A percentile compares a stretch with the other conserved stretches of the same genome.
phyloP scores from a whole-genome alignment of 1,140 invertebrate species.

The Apis laboriosa region DNA sequence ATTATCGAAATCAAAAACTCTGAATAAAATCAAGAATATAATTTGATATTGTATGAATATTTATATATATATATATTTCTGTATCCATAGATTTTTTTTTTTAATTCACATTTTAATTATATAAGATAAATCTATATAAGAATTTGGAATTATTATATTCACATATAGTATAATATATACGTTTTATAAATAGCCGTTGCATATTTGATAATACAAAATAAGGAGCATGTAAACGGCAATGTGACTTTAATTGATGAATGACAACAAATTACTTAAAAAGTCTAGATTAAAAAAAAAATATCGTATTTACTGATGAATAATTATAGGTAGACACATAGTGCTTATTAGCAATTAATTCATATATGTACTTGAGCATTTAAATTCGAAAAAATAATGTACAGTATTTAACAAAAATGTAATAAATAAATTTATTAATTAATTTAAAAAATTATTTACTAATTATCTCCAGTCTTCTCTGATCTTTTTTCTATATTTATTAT shows the following conservation, averaged over 20 bases:
- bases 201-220: conserved; percentile 27
- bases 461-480: too few relatives aligned
- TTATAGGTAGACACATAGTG: conserved; percentile 59
- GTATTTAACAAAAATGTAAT: conserved; percentile 76
- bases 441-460: background rate
- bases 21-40: too few relatives aligned
- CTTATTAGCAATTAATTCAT: conserved; percentile 67
- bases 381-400: conserved; percentile 72
- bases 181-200: conserved; percentile 38
- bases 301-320: conserved; percentile 7
- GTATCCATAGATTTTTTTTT: background rate
- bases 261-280: conserved; percentile 31
- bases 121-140: background rate
- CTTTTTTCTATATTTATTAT: too few relatives aligned
- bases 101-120: conserved; percentile 11
- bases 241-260: conserved; percentile 25
- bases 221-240: conserved; percentile 17
- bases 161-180: background rate
- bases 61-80: background rate
- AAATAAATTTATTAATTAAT: conserved; percentile 74
- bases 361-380: conserved; percentile 70
- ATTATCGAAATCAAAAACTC: background rate
- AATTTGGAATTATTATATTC: conserved; percentile 26
- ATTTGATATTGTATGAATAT: too few relatives aligned
- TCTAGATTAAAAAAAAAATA: too few relatives aligned